These are phyloP conservation scores for Reticulitermes lucifugus DNA, from an alignment of 2,888 invertebrate genomes.

Conservation along the genomic window DNA sequence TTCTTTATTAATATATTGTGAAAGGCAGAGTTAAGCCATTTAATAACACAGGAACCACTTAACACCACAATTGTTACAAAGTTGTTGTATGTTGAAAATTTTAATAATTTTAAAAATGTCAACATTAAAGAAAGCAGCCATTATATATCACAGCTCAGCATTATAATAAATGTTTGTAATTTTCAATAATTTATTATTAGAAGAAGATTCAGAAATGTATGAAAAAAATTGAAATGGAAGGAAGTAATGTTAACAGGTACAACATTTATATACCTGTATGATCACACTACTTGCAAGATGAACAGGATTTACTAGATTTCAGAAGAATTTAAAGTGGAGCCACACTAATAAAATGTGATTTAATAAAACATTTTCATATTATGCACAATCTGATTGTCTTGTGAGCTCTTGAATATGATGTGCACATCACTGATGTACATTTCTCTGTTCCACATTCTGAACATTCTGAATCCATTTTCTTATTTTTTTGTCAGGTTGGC, in stretches of 20 bases:
- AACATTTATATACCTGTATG: background rate
- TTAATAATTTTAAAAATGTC: background rate
- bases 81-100: background rate
- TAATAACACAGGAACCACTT: background rate
- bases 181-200: background rate
- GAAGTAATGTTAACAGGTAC: background rate
- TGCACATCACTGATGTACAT: background rate
- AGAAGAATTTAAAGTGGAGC: background rate
- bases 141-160: slow-evolving; percentile 1
- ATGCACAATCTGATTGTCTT: slow-evolving; percentile 1
- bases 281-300: background rate
- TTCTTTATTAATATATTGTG: background rate
- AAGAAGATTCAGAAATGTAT: background rate
- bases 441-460: no score
- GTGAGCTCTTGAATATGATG: background rate
- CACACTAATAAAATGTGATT: background rate
- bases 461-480: background rate
- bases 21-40: slow-evolving; percentile 10
- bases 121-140: background rate
- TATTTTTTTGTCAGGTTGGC: background rate
- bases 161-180: background rate
- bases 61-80: background rate
- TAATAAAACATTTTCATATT: background rate
- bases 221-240: background rate
- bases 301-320: background rate